Evolutionary conservation across 2,113 vertebrate genomes (phyloP), one percentile per base, ranked within the genome.

Genomic region (Nothoprocta perdicaria): DNA sequence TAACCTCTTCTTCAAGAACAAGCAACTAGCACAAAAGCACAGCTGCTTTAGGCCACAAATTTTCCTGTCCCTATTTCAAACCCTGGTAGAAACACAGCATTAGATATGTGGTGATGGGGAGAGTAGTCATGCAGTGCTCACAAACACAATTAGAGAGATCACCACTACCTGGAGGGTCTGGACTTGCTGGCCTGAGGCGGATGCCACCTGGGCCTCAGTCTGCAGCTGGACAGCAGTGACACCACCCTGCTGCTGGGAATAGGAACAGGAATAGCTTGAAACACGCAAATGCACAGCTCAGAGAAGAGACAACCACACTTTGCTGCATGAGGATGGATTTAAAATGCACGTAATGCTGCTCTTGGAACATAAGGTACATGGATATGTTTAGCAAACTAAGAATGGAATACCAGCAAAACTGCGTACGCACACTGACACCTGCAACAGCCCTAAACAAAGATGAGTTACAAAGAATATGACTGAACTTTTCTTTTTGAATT

Each of bases 91-190:
- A 92, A 97, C 80, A 97, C 74, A 97, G 97, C 96, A 97, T 97
- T 95, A 95, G 95, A 96, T 95, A 96, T 86, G 97, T 95, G 88
- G 69, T 53, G 16, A 75, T 83, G 92, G 90, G 58, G 80, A 92
- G 86, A 88, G 91, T 93, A 88, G 91, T 93, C 98, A 98, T 98
- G 98, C 98, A 98, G 96, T 90, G 97, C 97, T 97, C 96, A 97
- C 94, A 93, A 94, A 97, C 89, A 96, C 89, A 88, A 94, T 97
- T 95, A 97, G 98, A 98, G 97, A 95, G 98, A 96, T 98, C 98
- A 99, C 99, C 99, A 99, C 99, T 99, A 99, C 99, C 99, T 99
- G 99, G 98, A 99, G 99, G 97, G 99, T 99, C 98, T 99, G 99
- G 98, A 99, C 99, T 98, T 99, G 99, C 98, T 99, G 99, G 97